phyloP scores from a whole-genome alignment of 1,140 invertebrate species.

The Euwallacea fornicatus region DNA sequence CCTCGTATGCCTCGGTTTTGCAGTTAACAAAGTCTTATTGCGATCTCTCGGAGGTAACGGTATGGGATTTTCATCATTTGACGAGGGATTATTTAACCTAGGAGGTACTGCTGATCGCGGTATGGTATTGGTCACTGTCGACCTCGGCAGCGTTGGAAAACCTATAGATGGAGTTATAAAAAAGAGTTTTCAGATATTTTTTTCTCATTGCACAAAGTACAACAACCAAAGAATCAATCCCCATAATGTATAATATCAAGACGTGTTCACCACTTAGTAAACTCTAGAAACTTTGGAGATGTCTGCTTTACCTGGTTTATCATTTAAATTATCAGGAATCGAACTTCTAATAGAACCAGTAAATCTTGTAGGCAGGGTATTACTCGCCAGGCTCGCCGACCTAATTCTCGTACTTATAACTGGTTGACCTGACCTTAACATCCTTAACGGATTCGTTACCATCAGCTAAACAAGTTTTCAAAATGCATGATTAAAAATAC shows the following conservation, averaged over 20 bases:
- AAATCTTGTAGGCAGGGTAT: constrained; percentile 39
- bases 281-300: too few species aligned
- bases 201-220: background rate
- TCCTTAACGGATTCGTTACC: constrained; percentile 68
- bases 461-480: constrained; percentile 42
- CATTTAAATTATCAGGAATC: constrained; percentile 46
- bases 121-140: constrained; percentile 3
- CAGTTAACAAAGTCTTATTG: constrained; percentile 65
- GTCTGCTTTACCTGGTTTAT: constrained; percentile 40
- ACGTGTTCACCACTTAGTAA: too few species aligned
- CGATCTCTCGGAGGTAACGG: constrained; percentile 83
- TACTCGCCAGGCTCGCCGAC: constrained; percentile 47
- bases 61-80: constrained; percentile 67
- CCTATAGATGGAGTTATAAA: background rate
- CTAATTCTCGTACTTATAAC: constrained; percentile 56
- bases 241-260: too few species aligned
- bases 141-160: constrained; percentile 29
- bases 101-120: constrained; percentile 9
- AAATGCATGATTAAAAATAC: constrained; percentile 19
- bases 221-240: too few species aligned
- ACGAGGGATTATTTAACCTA: constrained; percentile 20
- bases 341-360: constrained; percentile 42
- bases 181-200: constrained; percentile 1
- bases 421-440: constrained; percentile 68
- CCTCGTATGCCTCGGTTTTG: constrained; percentile 75